These are phyloP conservation scores for Catocala sponsa DNA, from an alignment of 2,888 invertebrate genomes.

Conservation along the genomic window DNA sequence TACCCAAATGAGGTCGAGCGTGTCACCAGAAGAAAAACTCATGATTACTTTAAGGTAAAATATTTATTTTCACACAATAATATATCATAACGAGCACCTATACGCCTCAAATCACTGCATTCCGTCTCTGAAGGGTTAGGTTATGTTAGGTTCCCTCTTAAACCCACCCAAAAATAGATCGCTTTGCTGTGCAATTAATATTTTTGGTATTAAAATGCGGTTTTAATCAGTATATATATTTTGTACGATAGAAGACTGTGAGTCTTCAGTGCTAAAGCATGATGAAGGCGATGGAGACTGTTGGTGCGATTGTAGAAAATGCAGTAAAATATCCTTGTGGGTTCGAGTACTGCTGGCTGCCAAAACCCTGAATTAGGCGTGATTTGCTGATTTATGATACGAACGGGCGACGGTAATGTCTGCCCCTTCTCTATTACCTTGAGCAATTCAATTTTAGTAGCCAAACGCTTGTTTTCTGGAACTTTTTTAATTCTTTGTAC, in stretches of 20 bases:
- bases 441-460: conserved; percentile 52
- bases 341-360: conserved; percentile 41
- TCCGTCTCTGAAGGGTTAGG: no score
- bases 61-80: conserved; percentile 42
- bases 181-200: no score
- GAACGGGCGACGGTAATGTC: conserved; percentile 43
- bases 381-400: conserved; percentile 44
- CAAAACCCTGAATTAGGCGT: conserved; percentile 36
- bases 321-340: conserved; percentile 51
- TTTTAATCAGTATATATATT: conserved; percentile 43
- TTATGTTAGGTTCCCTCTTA: no score
- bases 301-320: conserved; percentile 41
- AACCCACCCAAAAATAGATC: no score
- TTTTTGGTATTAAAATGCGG: no score
- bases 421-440: conserved; percentile 49
- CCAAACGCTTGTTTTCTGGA: no score
- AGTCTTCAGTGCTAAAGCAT: conserved; percentile 28
- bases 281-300: conserved; percentile 35
- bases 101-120: no score
- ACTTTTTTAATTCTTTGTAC: conserved; percentile 36
- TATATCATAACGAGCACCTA: no score
- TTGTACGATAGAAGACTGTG: conserved; percentile 40
- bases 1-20: conserved; percentile 37
- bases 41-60: conserved; percentile 50
- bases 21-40: conserved; percentile 52